Percentiles rank a stretch among this genome's conserved stretches.
phyloP scores from a whole-genome alignment of 2,888 invertebrate species.

The Erebia ligea region DNA sequence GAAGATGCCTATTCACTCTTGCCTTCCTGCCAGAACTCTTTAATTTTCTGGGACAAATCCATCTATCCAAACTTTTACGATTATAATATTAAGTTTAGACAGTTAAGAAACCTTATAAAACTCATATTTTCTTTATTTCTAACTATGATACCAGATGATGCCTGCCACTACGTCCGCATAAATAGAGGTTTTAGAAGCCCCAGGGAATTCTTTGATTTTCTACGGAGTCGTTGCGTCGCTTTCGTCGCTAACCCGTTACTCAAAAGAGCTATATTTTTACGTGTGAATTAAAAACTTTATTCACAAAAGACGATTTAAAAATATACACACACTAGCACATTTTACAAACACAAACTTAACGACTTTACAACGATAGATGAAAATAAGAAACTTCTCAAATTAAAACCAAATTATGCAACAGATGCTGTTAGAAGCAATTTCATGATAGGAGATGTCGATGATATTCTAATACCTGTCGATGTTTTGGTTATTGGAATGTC shows the following conservation, averaged over 20 bases:
- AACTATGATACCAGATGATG: no score
- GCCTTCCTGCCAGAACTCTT: no score
- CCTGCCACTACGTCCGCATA: no score
- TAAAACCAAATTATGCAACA: slow-evolving; percentile 3
- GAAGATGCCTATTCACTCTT: no score
- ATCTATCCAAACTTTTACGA: no score
- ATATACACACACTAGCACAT: background rate
- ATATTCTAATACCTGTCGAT: background rate
- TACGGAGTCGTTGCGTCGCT: no score
- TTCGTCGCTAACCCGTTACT: no score
- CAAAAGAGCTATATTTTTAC: background rate
- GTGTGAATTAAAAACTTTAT: background rate
- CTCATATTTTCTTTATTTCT: no score
- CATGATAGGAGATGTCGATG: slow-evolving; percentile 13
- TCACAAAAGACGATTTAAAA: background rate
- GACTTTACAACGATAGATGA: background rate
- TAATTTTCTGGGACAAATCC: no score
- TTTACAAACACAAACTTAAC: slow-evolving; percentile 2
- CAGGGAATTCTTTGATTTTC: no score
- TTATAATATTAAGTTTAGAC: background rate
- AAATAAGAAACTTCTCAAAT: background rate
- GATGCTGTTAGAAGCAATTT: slow-evolving; percentile 17
- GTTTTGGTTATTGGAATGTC: background rate
- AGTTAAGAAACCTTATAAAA: background rate
- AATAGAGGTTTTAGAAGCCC: no score